These are phyloP conservation scores for Budorcas taxicolor DNA, from an alignment of 2,113 vertebrate species.

Conservation along the genomic window DNA sequence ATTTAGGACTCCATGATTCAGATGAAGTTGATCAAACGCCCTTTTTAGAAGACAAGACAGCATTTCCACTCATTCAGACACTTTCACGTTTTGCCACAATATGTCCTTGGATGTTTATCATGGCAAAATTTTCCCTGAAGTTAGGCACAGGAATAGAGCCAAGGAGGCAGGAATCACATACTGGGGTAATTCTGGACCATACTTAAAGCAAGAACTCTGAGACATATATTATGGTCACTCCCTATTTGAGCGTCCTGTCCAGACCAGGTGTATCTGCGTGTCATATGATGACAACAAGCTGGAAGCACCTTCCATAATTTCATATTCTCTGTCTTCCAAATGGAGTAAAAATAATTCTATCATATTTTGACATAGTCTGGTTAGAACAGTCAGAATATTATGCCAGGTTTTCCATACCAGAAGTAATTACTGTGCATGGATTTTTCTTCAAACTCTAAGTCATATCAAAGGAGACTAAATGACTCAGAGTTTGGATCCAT, in stretches of 20 bases:
- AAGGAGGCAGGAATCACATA: neutral
- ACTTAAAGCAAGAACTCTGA: neutral
- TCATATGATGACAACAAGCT: neutral
- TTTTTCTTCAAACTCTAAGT: neutral
- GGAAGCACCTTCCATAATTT: neutral
- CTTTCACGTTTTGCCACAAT: neutral
- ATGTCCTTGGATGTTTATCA: neutral
- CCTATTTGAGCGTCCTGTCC: neutral
- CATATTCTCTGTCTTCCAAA: neutral
- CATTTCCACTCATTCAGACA: neutral
- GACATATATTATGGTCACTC: neutral
- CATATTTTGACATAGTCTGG: neutral
- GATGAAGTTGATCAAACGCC: neutral
- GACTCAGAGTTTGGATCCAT: neutral
- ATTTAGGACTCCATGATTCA: neutral
- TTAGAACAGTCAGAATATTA: conserved; percentile 6
- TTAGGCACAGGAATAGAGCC: neutral
- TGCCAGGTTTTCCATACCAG: neutral
- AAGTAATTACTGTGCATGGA: neutral
- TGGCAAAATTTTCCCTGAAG: neutral
- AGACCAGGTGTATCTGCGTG: accelerated
- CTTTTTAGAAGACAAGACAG: neutral
- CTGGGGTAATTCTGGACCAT: neutral
- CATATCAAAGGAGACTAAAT: neutral
- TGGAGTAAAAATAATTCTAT: neutral